phyloP scores from a whole-genome alignment of 2,888 invertebrate genomes.

The Gari tellinella region DNA sequence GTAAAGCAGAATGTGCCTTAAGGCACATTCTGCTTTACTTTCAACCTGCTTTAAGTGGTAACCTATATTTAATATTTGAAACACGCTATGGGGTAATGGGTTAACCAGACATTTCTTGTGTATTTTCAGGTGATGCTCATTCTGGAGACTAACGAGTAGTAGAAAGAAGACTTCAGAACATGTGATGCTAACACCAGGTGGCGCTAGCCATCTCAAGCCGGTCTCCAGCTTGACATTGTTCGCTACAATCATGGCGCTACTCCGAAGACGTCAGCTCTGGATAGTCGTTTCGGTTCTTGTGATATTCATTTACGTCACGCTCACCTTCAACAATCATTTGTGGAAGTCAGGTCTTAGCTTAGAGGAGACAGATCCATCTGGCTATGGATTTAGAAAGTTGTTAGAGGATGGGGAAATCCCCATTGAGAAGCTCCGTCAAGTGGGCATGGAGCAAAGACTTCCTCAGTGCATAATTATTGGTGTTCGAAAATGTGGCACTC shows the following conservation, averaged over 20 bases:
- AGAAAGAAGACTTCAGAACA: too few relatives aligned
- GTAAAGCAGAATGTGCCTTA: too few relatives aligned
- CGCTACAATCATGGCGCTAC: slow-evolving; percentile 30
- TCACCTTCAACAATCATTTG: slow-evolving; percentile 62
- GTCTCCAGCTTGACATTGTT: too few relatives aligned
- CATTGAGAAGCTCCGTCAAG: slow-evolving; percentile 46
- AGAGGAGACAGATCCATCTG: slow-evolving; percentile 42
- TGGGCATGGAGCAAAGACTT: slow-evolving; percentile 74
- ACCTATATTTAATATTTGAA: too few relatives aligned
- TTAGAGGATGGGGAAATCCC: slow-evolving; percentile 63
- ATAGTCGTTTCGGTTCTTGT: slow-evolving; percentile 48
- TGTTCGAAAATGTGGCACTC: slow-evolving; percentile 85
- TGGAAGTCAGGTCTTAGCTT: slow-evolving; percentile 54
- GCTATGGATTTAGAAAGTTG: slow-evolving; percentile 65
- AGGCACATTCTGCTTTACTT: too few relatives aligned
- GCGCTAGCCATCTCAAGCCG: too few relatives aligned
- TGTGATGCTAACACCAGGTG: too few relatives aligned
- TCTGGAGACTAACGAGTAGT: too few relatives aligned
- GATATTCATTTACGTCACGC: slow-evolving; percentile 58
- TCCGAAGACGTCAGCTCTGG: slow-evolving; percentile 58
- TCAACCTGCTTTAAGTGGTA: too few relatives aligned
- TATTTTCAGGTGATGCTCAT: too few relatives aligned
- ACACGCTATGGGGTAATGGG: too few relatives aligned
- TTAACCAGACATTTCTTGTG: too few relatives aligned
- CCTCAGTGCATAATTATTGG: slow-evolving; percentile 85